Conservation (phyloP, 2,888 invertebrate species). For the Noctua fimbriata region DNA sequence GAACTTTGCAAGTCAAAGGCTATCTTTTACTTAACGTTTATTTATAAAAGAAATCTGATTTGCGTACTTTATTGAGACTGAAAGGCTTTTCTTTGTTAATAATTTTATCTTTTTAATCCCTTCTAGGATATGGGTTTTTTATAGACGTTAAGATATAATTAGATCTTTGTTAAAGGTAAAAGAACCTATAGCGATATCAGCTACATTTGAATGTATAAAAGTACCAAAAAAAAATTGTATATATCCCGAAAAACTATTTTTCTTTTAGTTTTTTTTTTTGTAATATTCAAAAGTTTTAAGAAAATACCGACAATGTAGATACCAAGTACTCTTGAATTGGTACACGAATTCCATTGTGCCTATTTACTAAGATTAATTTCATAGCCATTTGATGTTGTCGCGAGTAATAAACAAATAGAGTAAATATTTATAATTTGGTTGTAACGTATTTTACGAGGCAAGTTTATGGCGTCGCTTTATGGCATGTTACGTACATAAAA, state of each 20-base stretch:
- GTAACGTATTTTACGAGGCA: constrained; percentile 83
- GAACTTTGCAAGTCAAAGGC: constrained; percentile 33
- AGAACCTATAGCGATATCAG: neutral
- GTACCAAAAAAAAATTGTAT: too few species aligned
- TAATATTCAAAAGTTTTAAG: neutral
- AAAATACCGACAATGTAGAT: neutral
- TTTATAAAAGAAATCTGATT: constrained; percentile 45
- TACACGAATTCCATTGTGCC: constrained; percentile 13
- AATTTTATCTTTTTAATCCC: constrained; percentile 1
- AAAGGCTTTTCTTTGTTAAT: constrained; percentile 36
- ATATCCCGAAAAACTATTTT: neutral
- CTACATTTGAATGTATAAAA: neutral
- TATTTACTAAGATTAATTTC: constrained; percentile 22
- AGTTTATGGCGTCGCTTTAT: constrained; percentile 85
- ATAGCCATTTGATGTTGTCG: constrained; percentile 40
- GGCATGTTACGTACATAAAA: constrained; percentile 88
- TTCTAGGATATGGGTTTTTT: neutral
- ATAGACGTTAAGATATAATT: neutral
- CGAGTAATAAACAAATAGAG: constrained; percentile 60
- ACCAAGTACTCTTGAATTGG: neutral
- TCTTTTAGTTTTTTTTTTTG: fast-evolving
- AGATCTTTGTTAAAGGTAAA: neutral
- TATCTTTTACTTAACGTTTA: constrained; percentile 33
- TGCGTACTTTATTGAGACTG: constrained; percentile 37
- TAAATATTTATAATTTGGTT: constrained; percentile 87